Evolutionary conservation across 2,888 invertebrate genomes (phyloP).

Genomic region (Eutolmus rufibarbis): DNA sequence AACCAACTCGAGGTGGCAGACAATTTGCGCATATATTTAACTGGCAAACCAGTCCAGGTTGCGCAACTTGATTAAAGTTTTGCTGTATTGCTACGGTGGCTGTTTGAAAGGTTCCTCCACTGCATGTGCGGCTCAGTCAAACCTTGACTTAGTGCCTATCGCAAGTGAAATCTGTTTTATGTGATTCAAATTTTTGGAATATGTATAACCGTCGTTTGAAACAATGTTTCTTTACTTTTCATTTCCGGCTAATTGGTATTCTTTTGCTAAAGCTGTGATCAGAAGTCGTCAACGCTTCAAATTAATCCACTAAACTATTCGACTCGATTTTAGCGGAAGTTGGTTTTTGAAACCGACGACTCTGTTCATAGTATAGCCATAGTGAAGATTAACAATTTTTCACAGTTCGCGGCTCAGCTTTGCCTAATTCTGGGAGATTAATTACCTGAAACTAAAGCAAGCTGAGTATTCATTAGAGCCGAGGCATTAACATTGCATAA

Average conservation of each 20-base stretch:
- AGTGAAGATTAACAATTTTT: background rate
- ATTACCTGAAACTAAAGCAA: conserved; percentile 21
- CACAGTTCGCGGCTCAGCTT: background rate
- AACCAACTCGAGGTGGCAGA: background rate
- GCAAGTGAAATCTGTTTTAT: background rate
- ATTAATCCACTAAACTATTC: background rate
- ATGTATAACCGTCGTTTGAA: background rate
- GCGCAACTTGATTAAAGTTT: background rate
- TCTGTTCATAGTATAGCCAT: background rate
- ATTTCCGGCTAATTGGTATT: background rate
- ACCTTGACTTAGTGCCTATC: background rate
- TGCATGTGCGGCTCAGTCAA: background rate
- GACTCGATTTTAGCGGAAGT: background rate
- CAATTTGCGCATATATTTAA: background rate
- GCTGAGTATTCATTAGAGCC: background rate
- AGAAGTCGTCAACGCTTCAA: background rate
- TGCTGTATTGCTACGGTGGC: background rate
- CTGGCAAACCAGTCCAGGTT: background rate
- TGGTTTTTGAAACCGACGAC: background rate
- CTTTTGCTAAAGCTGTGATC: background rate
- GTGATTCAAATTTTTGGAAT: background rate
- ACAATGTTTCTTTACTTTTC: background rate
- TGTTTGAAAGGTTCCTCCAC: background rate
- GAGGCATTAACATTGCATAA: conserved; percentile 20
- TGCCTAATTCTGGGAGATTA: conserved; percentile 19